Base-by-base conservation (phyloP, 2,797 vertebrate genomes). In the Muscicapa comitata region DNA sequence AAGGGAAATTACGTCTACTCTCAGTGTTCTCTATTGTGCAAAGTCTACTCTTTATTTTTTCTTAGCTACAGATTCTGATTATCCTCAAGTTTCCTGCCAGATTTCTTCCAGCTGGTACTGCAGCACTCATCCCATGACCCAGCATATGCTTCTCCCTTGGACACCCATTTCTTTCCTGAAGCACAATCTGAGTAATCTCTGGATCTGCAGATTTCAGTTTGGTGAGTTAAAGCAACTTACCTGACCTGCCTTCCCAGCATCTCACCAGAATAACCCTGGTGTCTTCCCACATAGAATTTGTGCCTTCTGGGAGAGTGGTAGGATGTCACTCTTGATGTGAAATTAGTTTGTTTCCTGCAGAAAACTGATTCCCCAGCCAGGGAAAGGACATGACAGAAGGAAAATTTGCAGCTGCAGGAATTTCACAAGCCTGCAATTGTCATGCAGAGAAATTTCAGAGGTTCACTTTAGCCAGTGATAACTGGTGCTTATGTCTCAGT, bases 31-130 rank as follows among this genome's bases (percentile, higher is more conserved):
- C 25, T 54, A 1, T 73, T 78, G 19, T 78, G 51, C 90, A 45
- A 83, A 25, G 7, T 53, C 68, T 77, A 48, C 38, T 76, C 42
- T 58, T 76, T 57, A 25, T 73, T 93, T 93, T 87, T 65, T 42
- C 63, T 66, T 82, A 63, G 74, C 71, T 79, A 65, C 55, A 79
- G 48, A 74, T 81, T 43, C 45, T 90, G 43, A 45, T 50, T 91
- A 79, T 38, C 33, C 2, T 16, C 50, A 55, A 63, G 23, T 55
- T 85, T 91, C 57, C 53, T 92, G 77, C 77, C 77, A 74, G 33
- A 57, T 82, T 92, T 82, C 37, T 76, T 85, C 66, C 88, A 93
- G 83, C 90, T 89, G 80, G 53, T 86, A 68, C 80, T 89, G 88
- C 92, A 77, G 77, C 65, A 75, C 45, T 88, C 67, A 33, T 53